Conservation (phyloP, 2,888 invertebrate species). For the Hartigia nigra region DNA sequence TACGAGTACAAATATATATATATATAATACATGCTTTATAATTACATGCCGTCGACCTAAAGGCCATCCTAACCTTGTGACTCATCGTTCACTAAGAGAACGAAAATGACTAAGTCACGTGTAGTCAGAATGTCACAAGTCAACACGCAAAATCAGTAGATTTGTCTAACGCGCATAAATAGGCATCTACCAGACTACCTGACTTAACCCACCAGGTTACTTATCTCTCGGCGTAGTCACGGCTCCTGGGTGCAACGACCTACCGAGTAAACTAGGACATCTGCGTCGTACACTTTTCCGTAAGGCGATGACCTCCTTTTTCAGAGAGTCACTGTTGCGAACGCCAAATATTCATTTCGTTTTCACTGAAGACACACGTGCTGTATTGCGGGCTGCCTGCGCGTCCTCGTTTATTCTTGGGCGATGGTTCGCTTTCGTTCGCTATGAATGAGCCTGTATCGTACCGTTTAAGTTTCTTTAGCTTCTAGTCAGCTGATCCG, state of each 20-base stretch:
- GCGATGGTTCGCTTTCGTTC: slow-evolving; percentile 4
- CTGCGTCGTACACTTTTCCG: slow-evolving; percentile 26
- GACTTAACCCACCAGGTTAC: neutral
- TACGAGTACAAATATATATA: neutral
- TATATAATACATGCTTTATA: neutral
- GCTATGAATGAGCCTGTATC: neutral
- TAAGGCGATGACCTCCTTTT: neutral
- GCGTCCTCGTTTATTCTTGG: neutral
- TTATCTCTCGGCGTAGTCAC: neutral
- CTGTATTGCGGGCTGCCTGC: neutral
- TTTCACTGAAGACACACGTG: neutral
- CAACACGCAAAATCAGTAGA: neutral
- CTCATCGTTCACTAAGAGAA: neutral
- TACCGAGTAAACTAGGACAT: slow-evolving; percentile 47
- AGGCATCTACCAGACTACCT: neutral
- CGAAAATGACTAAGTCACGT: neutral
- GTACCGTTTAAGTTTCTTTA: neutral
- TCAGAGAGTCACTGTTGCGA: neutral
- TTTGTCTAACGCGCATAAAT: neutral
- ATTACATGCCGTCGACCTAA: neutral
- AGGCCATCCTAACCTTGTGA: neutral
- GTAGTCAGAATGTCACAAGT: neutral
- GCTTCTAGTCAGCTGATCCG: neutral
- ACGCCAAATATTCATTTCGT: slow-evolving; percentile 13
- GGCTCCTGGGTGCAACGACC: slow-evolving; percentile 44